phyloP scores from a whole-genome alignment of 2,888 invertebrate genomes.

The Drosophila borealis region DNA sequence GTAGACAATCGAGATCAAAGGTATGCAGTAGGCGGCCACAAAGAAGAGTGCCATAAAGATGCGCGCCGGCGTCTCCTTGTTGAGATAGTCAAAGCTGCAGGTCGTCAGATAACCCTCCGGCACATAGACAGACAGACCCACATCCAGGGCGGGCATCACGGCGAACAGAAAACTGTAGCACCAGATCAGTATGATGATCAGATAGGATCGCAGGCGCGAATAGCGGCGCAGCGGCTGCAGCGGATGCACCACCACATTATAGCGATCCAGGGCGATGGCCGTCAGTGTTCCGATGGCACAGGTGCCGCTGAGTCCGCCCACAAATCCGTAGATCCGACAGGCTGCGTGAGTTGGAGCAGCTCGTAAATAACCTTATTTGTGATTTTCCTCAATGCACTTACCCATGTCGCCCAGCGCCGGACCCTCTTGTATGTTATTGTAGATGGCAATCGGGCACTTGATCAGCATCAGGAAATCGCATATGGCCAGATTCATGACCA shows the following conservation, averaged over 20 bases:
- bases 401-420: conserved; percentile 90
- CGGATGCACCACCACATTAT: conserved; percentile 92
- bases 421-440: conserved; percentile 90
- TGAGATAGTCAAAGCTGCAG: conserved; percentile 94
- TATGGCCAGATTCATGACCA: conserved; percentile 91
- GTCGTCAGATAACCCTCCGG: conserved; percentile 94
- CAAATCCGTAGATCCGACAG: conserved; percentile 91
- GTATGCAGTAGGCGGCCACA: conserved; percentile 91
- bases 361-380: background rate
- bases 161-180: conserved; percentile 90
- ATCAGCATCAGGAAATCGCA: conserved; percentile 90
- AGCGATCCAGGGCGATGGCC: conserved; percentile 92
- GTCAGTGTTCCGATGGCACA: conserved; percentile 93
- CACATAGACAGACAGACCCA: conserved; percentile 91
- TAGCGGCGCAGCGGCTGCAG: conserved; percentile 89
- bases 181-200: conserved; percentile 89
- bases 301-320: conserved; percentile 92
- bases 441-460: conserved; percentile 90
- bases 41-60: conserved; percentile 91
- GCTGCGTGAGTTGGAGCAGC: conserved; percentile 85
- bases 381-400: conserved; percentile 78
- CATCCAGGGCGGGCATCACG: conserved; percentile 88
- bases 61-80: conserved; percentile 87
- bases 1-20: conserved; percentile 89
- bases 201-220: conserved; percentile 87